Percentiles rank a stretch among this genome's conserved stretches.
These are phyloP conservation scores for Nebria salina DNA, from an alignment of 2,888 invertebrate genomes.

Conservation along the genomic window DNA sequence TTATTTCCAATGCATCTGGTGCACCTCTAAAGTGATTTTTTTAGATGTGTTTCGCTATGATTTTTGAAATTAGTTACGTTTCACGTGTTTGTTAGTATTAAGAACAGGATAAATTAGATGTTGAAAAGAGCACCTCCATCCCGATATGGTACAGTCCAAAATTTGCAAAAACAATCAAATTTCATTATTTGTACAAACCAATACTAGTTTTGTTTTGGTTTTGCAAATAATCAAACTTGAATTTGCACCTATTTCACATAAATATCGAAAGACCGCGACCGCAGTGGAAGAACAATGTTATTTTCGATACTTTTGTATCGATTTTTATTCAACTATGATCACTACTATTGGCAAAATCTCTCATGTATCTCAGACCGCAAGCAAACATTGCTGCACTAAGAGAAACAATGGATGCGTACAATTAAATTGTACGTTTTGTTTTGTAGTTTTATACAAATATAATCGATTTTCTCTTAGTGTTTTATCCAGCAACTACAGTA, in stretches of 20 bases:
- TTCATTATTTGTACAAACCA: constrained; percentile 10
- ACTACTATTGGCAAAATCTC: constrained; percentile 42
- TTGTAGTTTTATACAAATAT: background rate
- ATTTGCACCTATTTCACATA: constrained; percentile 17
- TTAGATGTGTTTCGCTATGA: background rate
- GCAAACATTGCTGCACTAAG: constrained; percentile 9
- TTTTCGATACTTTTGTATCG: constrained; percentile 38
- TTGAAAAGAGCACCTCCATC: constrained; percentile 37
- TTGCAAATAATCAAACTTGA: background rate
- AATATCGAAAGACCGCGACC: constrained; percentile 29
- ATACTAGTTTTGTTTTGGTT: background rate
- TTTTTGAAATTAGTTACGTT: background rate
- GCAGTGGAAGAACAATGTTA: constrained; percentile 44
- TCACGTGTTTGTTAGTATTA: constrained; percentile 3
- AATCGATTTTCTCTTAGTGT: background rate
- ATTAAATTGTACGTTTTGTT: too few relatives aligned
- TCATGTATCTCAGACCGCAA: background rate
- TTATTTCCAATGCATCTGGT: background rate
- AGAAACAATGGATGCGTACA: background rate
- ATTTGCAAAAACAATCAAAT: constrained; percentile 32
- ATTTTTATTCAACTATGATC: constrained; percentile 22
- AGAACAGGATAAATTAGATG: constrained; percentile 12
- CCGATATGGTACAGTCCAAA: constrained; percentile 43
- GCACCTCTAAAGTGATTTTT: background rate
- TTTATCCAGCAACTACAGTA: background rate